Evolutionary conservation across 2,888 invertebrate species (phyloP).

Genomic region (Agelastica alni): DNA sequence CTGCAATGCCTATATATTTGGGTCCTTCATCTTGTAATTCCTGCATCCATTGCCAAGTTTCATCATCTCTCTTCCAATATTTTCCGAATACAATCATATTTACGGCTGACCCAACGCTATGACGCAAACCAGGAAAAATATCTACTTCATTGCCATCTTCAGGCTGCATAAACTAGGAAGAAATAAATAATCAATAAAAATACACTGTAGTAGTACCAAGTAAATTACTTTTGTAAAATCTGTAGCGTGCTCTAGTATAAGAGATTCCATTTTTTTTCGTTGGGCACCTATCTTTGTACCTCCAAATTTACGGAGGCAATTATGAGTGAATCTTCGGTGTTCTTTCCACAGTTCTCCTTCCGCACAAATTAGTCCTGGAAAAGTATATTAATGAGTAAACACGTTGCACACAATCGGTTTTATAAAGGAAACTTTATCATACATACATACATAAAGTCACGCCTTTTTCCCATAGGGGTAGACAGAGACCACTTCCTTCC

Average conservation of each 20-base stretch:
- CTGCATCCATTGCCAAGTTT: conserved; percentile 77
- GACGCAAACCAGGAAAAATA: conserved; percentile 63
- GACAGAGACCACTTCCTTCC: no score
- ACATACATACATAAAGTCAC: no score
- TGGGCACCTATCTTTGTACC: conserved; percentile 68
- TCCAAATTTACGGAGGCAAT: conserved; percentile 75
- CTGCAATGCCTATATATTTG: conserved; percentile 80
- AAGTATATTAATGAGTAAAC: no score
- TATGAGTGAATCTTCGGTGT: conserved; percentile 74
- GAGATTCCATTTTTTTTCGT: conserved; percentile 64
- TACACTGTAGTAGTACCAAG: no score
- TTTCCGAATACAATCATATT: conserved; percentile 79
- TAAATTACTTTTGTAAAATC: conserved; percentile 68
- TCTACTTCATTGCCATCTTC: conserved; percentile 51
- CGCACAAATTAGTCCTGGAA: conserved; percentile 78
- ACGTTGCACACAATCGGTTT: no score
- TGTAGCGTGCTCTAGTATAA: conserved; percentile 65
- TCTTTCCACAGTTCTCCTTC: conserved; percentile 83
- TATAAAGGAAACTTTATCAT: no score
- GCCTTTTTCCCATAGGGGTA: no score
- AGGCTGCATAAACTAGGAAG: conserved; percentile 35
- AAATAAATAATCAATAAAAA: conserved; percentile 12
- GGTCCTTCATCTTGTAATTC: conserved; percentile 82
- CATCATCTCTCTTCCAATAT: conserved; percentile 69
- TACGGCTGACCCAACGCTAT: conserved; percentile 76